Percentiles rank a stretch among this genome's conserved stretches.
These are phyloP conservation scores for rat (Rattus norvegicus) DNA, from an alignment of 2,113 vertebrate genomes.

Conservation along the genomic window DNA sequence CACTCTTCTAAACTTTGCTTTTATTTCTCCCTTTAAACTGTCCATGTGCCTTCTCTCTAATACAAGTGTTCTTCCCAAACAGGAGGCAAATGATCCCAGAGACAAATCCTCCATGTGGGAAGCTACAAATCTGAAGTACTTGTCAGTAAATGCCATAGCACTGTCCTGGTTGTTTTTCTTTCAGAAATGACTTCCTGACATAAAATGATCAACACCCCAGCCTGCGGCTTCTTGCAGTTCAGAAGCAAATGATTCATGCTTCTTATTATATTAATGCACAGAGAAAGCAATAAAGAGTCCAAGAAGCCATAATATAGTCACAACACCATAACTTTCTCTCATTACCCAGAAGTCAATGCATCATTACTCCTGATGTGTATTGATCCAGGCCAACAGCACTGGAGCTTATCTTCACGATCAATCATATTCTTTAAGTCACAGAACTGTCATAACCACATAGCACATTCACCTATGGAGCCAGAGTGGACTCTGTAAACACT, in stretches of 20 bases:
- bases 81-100: slow-evolving; percentile 45
- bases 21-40: background rate
- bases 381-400: slow-evolving; percentile 60
- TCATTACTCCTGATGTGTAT: slow-evolving; percentile 73
- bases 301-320: slow-evolving; percentile 70
- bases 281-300: slow-evolving; percentile 71
- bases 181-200: slow-evolving; percentile 70
- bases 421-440: slow-evolving; percentile 57
- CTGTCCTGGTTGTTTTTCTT: slow-evolving; percentile 66
- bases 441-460: slow-evolving; percentile 45
- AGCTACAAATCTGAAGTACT: slow-evolving; percentile 61
- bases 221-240: slow-evolving; percentile 43
- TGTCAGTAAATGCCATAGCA: slow-evolving; percentile 51
- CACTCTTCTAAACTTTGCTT: slow-evolving; percentile 2
- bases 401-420: slow-evolving; percentile 63
- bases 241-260: slow-evolving; percentile 74
- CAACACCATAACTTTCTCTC: slow-evolving; percentile 74
- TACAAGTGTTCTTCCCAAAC: background rate
- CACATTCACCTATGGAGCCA: background rate
- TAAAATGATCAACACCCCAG: slow-evolving; percentile 71
- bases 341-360: slow-evolving; percentile 75
- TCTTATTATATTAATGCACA: slow-evolving; percentile 76
- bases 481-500: background rate
- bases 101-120: slow-evolving; percentile 44
- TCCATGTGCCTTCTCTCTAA: background rate